These are phyloP conservation scores for Lysandra coridon DNA, from an alignment of 2,888 invertebrate species.

Conservation along the genomic window DNA sequence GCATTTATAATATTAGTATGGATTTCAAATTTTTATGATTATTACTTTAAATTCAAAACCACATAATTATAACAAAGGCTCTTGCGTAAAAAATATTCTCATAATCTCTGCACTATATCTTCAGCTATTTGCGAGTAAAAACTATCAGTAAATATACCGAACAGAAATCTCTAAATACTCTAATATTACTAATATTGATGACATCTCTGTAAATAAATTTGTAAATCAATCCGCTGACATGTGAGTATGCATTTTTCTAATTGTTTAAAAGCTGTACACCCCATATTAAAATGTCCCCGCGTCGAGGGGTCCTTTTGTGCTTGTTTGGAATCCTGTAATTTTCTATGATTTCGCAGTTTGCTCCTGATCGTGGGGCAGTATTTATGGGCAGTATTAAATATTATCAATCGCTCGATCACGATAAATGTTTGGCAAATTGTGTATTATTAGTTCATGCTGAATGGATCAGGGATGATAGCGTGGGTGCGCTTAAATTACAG, in stretches of 20 bases:
- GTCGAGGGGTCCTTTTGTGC: conserved; percentile 62
- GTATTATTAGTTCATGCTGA: not conserved
- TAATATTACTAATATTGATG: not conserved
- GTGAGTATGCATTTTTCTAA: conserved; percentile 45
- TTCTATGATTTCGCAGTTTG: conserved; percentile 74
- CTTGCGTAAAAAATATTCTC: not conserved
- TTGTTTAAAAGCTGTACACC: conserved; percentile 65
- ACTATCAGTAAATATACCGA: not conserved
- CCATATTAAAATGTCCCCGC: conserved; percentile 76
- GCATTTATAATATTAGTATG: too few relatives aligned
- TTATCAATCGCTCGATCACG: conserved; percentile 24
- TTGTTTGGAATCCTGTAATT: conserved; percentile 75
- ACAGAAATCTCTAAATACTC: not conserved
- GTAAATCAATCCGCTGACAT: conserved; percentile 23
- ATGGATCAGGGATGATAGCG: not conserved
- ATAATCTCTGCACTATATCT: not conserved
- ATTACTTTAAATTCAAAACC: not conserved
- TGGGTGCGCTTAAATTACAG: not conserved
- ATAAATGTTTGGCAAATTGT: conserved; percentile 17
- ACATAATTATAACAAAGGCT: not conserved
- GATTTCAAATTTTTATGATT: not conserved
- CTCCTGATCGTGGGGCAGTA: conserved; percentile 60
- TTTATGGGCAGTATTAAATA: conserved; percentile 67
- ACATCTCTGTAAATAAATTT: conserved; percentile 8
- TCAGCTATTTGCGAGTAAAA: not conserved